These are phyloP conservation scores for Lithophane ornitopus DNA, from an alignment of 2,888 invertebrate species.

Conservation along the genomic window DNA sequence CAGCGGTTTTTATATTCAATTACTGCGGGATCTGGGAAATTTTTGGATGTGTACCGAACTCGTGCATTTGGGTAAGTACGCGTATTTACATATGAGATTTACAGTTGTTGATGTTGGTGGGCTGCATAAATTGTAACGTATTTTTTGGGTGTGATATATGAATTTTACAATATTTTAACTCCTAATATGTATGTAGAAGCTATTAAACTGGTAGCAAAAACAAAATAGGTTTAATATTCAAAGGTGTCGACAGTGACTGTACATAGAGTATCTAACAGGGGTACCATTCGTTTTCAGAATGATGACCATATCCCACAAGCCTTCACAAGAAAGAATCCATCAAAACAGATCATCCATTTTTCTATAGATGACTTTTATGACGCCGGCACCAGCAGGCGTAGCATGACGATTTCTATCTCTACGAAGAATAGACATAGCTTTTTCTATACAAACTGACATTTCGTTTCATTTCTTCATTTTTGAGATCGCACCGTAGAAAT, in stretches of 20 bases:
- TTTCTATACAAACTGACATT: too few species aligned
- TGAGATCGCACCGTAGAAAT: too few species aligned
- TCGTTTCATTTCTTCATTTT: too few species aligned
- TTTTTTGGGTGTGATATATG: background rate
- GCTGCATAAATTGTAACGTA: background rate
- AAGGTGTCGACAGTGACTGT: too few species aligned
- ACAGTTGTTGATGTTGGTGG: conserved; percentile 25
- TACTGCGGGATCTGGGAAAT: conserved; percentile 58
- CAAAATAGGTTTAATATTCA: background rate
- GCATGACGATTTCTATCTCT: too few species aligned
- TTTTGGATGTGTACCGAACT: conserved; percentile 58
- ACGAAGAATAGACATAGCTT: too few species aligned
- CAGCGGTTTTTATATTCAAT: conserved; percentile 69
- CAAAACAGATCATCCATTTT: conserved; percentile 44
- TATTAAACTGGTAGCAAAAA: background rate
- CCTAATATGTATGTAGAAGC: too few species aligned
- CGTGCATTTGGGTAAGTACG: conserved; percentile 47
- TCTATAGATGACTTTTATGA: conserved; percentile 51
- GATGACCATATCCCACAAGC: background rate
- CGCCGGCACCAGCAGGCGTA: conserved; percentile 17
- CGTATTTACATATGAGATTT: conserved; percentile 55
- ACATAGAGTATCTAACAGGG: background rate
- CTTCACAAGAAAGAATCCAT: conserved; percentile 12
- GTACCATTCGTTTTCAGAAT: background rate
- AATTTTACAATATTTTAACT: background rate